Base-by-base conservation (phyloP, 2,797 vertebrate genomes). In the Cheracebus regulus region DNA sequence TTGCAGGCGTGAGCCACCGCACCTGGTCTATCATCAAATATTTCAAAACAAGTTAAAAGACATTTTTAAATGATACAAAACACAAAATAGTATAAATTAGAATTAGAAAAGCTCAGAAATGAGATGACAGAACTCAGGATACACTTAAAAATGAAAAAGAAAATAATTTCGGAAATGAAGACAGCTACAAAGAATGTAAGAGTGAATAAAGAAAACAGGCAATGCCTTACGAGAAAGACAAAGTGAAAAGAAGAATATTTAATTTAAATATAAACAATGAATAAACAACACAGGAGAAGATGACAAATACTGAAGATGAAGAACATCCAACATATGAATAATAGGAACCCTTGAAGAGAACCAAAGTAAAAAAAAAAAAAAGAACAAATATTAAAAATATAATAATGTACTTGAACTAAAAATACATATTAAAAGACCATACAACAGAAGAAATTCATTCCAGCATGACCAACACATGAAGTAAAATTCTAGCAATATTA, bases 91-190 rank as follows among this genome's bases (percentile, higher is more conserved):
- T 4, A 48, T 67, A 96, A 90, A 57, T 83, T 30, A 87, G 67
- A 83, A 84, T 79, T 90, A 72, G 85, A 92, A 97, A 78, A 82
- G 55, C 41, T 96, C 79, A 61, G 44, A 88, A 96, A 88, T 80
- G 41, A 90, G 24, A 36, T 55, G 75, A 58, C 0, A 83, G 30
- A 61, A 17, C 36, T 73, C 39, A 90, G 13, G 44, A 83, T 22
- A 83, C 36, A 82, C 84, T 58, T n/a, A 76, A 26, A 97, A 96
- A 88, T 46, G 2, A 57, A 90, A 86, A 90, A 86, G 36, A 88
- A 80, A 90, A 87, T 17, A 46, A 79, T 36, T 75, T 67, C 30
- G 73, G 15, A 93, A 95, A 73, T 80, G 7, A 93, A 80, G 61
- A 88, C 30, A 88, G 41, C 7, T 73, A 84, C 39, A 81, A 39